Evolutionary conservation across 2,888 invertebrate genomes (phyloP).

Genomic region (Calliphora vomitoria): DNA sequence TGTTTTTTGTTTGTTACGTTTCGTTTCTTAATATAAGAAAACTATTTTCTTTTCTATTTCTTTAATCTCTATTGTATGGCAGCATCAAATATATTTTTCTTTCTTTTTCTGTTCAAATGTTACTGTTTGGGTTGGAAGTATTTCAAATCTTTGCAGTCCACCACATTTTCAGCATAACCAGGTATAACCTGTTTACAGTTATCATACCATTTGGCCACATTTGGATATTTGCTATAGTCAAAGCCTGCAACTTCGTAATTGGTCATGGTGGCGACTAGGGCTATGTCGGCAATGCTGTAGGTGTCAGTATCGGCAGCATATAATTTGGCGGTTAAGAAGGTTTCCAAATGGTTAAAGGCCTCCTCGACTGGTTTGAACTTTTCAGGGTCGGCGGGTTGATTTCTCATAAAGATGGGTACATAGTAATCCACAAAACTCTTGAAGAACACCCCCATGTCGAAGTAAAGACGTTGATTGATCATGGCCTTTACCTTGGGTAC

Average conservation of each 20-base stretch:
- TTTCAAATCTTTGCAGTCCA: constrained; percentile 85
- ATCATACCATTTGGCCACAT: constrained; percentile 88
- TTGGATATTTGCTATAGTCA: constrained; percentile 88
- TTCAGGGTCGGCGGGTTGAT: constrained; percentile 87
- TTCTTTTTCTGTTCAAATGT: constrained; percentile 49
- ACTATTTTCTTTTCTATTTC: background rate
- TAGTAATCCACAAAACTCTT: constrained; percentile 89
- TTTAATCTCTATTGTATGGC: constrained; percentile 20
- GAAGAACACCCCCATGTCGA: constrained; percentile 91
- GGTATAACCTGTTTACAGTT: constrained; percentile 86
- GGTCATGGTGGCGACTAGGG: constrained; percentile 89
- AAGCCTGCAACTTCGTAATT: constrained; percentile 88
- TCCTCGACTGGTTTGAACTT: constrained; percentile 88
- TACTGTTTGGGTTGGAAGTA: constrained; percentile 65
- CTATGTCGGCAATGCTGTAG: constrained; percentile 91
- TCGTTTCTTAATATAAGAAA: constrained; percentile 60
- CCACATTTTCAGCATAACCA: constrained; percentile 87
- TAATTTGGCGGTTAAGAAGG: constrained; percentile 88
- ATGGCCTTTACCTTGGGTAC: constrained; percentile 90
- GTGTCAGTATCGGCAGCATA: constrained; percentile 89
- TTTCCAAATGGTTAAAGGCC: constrained; percentile 88
- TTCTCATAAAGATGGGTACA: constrained; percentile 87
- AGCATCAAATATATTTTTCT: background rate
- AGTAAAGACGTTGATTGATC: constrained; percentile 92
- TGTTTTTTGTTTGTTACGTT: background rate